Conservation (phyloP, 2,113 vertebrate genomes). For the Ciconia stormi region DNA sequence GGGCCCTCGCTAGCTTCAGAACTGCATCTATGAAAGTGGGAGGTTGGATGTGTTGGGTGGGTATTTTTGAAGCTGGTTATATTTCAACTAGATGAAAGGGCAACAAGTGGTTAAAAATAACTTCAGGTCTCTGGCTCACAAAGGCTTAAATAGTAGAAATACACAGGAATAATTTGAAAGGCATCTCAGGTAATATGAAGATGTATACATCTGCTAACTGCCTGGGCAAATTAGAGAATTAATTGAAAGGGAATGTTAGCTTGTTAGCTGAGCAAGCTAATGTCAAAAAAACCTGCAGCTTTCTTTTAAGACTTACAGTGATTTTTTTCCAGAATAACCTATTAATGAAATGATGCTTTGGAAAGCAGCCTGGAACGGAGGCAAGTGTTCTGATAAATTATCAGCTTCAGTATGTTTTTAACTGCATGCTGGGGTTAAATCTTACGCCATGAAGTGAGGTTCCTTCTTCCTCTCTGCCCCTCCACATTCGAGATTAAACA, state of each 20-base stretch:
- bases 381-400: background rate
- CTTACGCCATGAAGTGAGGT: background rate
- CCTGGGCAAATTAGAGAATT: slow-evolving; percentile 34
- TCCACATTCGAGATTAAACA: background rate
- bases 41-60: background rate
- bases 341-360: background rate
- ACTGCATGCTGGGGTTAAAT: background rate
- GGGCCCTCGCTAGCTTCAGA: background rate
- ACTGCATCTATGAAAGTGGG: background rate
- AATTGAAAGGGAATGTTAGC: slow-evolving; percentile 42
- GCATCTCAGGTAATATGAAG: background rate
- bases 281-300: background rate
- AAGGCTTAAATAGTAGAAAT: background rate
- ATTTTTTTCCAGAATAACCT: background rate
- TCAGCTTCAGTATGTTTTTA: background rate
- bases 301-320: background rate
- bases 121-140: background rate
- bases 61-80: background rate
- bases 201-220: slow-evolving; percentile 7
- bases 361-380: background rate
- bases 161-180: slow-evolving; percentile 19
- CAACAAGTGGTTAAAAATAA: slow-evolving; percentile 5
- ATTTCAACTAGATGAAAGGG: slow-evolving; percentile 5
- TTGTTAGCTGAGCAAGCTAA: slow-evolving; percentile 7
- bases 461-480: background rate